A percentile compares a stretch with the other conserved stretches of the same genome.
phyloP scores from a whole-genome alignment of 2,113 vertebrate genomes.

The Anser cygnoides region DNA sequence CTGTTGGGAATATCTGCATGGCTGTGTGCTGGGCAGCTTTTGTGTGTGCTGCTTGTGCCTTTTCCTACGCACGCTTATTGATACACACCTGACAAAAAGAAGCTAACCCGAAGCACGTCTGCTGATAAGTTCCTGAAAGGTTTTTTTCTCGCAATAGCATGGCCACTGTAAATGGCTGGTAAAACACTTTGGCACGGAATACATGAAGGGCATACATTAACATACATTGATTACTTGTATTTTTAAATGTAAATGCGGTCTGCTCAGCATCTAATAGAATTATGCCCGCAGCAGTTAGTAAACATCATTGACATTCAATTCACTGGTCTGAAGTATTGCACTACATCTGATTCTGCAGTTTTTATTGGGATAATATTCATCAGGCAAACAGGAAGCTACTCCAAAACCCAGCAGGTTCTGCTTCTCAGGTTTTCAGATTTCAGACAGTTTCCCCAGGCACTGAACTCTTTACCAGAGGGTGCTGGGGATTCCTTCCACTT shows the following conservation, averaged over 20 bases:
- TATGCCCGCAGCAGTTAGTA: constrained; percentile 14
- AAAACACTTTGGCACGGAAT: background rate
- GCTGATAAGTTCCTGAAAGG: background rate
- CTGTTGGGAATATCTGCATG: background rate
- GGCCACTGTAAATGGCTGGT: background rate
- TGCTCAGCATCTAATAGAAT: constrained; percentile 50
- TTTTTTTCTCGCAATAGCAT: background rate
- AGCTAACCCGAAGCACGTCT: background rate
- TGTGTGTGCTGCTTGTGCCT: background rate
- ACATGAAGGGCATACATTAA: constrained; percentile 39
- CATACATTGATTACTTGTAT: constrained; percentile 24
- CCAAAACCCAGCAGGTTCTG: background rate
- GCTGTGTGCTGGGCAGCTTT: background rate
- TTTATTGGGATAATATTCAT: background rate
- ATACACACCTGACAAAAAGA: background rate
- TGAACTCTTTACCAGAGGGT: background rate
- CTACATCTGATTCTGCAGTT: background rate
- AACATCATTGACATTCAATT: constrained; percentile 4
- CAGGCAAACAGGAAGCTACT: background rate
- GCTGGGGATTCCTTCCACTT: background rate
- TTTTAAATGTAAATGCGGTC: constrained; percentile 41
- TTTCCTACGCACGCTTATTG: background rate
- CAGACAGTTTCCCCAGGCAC: fast-evolving
- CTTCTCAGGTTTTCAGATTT: background rate
- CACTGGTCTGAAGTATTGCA: background rate